Evolutionary conservation across 2,797 vertebrate genomes (phyloP).

Genomic region (Ptychobarbus kaznakovi): DNA sequence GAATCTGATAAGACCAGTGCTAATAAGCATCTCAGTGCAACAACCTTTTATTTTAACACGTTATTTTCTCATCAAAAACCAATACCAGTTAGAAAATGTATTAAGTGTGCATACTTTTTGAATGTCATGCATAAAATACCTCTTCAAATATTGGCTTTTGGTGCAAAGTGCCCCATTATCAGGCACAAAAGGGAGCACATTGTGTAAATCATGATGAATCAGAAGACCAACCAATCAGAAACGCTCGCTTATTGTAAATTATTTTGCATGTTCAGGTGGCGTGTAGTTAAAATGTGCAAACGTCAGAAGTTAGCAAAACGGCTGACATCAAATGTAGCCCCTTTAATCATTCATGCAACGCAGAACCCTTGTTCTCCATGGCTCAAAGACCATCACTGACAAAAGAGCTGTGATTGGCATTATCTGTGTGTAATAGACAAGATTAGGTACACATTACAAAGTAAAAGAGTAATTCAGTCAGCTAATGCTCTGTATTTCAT

Average conservation of each 20-base stretch:
- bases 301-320: not conserved
- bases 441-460: slow-evolving; percentile 65
- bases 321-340: slow-evolving; percentile 28
- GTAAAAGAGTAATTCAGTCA: slow-evolving; percentile 64
- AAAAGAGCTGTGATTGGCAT: slow-evolving; percentile 28
- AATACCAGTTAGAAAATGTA: not conserved
- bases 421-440: slow-evolving; percentile 17
- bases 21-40: not conserved
- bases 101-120: not conserved
- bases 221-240: slow-evolving; percentile 16
- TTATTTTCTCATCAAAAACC: not conserved
- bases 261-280: not conserved
- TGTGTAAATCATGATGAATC: not conserved
- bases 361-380: slow-evolving; percentile 54
- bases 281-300: not conserved
- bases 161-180: too few relatives aligned
- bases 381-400: slow-evolving; percentile 25
- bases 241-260: not conserved
- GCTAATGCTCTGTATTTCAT: slow-evolving; percentile 21
- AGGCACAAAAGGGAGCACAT: not conserved
- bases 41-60: not conserved
- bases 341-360: slow-evolving; percentile 71
- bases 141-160: not conserved
- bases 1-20: not conserved
- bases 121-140: not conserved